Evolutionary conservation across 2,113 vertebrate genomes (phyloP).

Genomic region (Otolemur garnettii): DNA sequence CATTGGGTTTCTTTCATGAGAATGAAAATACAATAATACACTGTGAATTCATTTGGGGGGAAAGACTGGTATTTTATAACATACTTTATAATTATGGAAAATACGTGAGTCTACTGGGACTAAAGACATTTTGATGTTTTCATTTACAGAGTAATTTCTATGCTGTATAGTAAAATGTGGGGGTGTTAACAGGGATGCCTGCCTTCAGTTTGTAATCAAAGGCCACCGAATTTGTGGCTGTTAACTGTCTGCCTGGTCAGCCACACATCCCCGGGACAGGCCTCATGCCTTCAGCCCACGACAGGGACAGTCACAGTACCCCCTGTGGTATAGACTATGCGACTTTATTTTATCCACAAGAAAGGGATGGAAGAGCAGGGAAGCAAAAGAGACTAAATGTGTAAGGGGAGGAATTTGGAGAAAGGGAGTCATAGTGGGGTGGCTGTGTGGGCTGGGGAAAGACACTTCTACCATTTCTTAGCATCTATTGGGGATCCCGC

Average conservation of each 20-base stretch:
- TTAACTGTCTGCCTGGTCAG: no score
- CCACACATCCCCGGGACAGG: background rate
- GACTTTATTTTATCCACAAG: background rate
- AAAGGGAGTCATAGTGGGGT: background rate
- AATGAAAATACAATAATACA: background rate
- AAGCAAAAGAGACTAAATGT: background rate
- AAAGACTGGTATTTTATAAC: background rate
- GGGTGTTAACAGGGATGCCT: no score
- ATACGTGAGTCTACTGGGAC: background rate
- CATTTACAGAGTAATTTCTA: background rate
- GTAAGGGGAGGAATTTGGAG: fast-evolving
- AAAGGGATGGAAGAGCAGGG: background rate
- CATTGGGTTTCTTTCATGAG: background rate
- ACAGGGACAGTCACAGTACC: no score
- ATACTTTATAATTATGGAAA: background rate
- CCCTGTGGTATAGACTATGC: no score
- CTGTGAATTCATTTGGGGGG: background rate
- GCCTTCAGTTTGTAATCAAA: background rate
- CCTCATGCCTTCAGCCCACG: no score
- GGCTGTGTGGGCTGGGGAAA: fast-evolving
- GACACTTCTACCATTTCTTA: background rate
- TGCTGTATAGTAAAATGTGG: background rate
- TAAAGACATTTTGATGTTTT: background rate
- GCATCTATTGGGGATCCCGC: conserved; percentile 42
- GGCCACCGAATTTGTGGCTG: background rate